Conservation (phyloP, 1,140 invertebrate species). For the Homalodisca vitripennis region DNA sequence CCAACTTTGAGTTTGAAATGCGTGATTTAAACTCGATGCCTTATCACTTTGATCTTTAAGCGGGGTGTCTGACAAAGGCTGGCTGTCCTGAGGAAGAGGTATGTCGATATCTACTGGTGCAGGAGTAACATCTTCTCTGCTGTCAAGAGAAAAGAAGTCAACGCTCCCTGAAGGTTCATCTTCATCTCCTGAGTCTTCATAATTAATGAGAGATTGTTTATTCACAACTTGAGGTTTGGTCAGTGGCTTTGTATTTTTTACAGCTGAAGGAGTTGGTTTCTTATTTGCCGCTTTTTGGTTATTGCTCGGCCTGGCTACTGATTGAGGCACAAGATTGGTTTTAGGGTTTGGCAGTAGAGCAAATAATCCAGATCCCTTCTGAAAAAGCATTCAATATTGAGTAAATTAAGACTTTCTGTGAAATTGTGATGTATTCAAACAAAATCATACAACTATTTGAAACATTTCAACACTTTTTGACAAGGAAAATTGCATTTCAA, state of each 20-base stretch:
- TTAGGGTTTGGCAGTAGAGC: conserved; percentile 39
- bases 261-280: conserved; percentile 15
- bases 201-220: conserved; percentile 35
- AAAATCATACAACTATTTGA: too few relatives aligned
- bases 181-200: conserved; percentile 52
- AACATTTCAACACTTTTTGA: too few relatives aligned
- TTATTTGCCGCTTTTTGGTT: not conserved
- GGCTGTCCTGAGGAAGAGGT: not conserved
- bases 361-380: conserved; percentile 40
- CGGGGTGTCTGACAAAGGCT: not conserved
- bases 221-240: conserved; percentile 32
- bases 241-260: conserved; percentile 23
- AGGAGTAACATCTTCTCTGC: conserved; percentile 29
- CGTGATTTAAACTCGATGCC: not conserved
- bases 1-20: not conserved
- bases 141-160: conserved; percentile 43
- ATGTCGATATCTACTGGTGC: conserved; percentile 33
- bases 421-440: too few relatives aligned
- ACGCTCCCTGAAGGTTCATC: conserved; percentile 44
- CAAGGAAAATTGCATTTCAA: too few relatives aligned
- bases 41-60: not conserved
- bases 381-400: too few relatives aligned
- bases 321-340: conserved; percentile 29
- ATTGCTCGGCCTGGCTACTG: conserved; percentile 21
- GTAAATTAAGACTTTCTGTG: too few relatives aligned